Conservation (phyloP, 2,113 vertebrate genomes). For the Ophiodon elongatus region DNA sequence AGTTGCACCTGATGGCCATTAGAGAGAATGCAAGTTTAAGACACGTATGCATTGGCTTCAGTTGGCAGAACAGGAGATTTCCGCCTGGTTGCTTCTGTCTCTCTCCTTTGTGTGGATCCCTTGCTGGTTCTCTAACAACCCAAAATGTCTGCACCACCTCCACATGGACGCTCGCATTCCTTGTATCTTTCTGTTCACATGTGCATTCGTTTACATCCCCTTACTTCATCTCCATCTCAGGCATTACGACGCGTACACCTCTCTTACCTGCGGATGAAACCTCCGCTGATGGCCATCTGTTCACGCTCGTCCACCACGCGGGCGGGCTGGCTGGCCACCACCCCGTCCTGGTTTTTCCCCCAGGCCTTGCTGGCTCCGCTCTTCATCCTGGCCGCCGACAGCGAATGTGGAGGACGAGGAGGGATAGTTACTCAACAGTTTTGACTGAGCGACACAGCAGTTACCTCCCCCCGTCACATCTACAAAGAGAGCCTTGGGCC, state of each 20-base stretch:
- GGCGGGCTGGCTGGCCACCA: constrained; percentile 99
- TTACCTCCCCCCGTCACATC: constrained; percentile 47
- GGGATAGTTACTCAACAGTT: constrained; percentile 65
- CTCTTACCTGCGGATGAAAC: constrained; percentile 97
- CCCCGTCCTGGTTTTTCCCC: constrained; percentile 99
- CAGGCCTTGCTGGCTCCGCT: constrained; percentile 97
- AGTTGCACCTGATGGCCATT: too few species aligned
- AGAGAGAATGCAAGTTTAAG: not conserved
- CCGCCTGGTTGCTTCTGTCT: not conserved
- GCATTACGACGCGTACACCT: too few species aligned
- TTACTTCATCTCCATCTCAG: not conserved
- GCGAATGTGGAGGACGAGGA: constrained; percentile 77
- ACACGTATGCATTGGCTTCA: not conserved
- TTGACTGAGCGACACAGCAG: not conserved
- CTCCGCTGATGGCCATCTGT: constrained; percentile 99
- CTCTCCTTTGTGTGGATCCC: not conserved
- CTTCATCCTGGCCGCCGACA: constrained; percentile 91
- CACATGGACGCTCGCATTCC: not conserved
- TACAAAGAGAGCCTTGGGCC: constrained; percentile 69
- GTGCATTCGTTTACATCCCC: not conserved
- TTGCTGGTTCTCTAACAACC: not conserved
- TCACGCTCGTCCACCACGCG: constrained; percentile 98
- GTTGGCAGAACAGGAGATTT: not conserved
- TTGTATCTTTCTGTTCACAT: not conserved
- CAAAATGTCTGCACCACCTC: not conserved